Percentiles rank a stretch among this genome's conserved stretches.
Evolutionary conservation across 2,888 invertebrate genomes (phyloP).

Genomic region (Hypomecis punctinalis): DNA sequence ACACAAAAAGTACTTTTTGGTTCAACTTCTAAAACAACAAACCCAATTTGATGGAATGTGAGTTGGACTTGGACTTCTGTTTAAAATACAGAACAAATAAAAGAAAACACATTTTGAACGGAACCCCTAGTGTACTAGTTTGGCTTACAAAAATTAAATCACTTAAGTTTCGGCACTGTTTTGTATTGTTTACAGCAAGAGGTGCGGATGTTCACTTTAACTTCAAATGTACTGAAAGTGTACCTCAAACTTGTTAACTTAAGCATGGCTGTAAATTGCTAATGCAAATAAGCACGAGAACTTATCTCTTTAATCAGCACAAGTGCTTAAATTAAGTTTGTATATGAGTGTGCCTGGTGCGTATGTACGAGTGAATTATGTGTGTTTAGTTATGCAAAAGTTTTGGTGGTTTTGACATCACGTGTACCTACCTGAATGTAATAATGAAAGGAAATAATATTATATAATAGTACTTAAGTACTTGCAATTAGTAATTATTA

Average conservation of each 20-base stretch:
- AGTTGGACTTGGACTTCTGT: too few relatives aligned
- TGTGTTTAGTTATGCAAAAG: constrained; percentile 7
- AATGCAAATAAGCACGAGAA: constrained; percentile 52
- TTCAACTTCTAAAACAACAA: too few relatives aligned
- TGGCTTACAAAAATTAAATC: too few relatives aligned
- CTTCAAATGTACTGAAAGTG: constrained; percentile 39
- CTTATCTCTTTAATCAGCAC: constrained; percentile 48
- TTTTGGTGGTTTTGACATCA: background rate
- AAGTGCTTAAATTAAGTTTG: constrained; percentile 32
- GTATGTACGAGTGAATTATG: constrained; percentile 34
- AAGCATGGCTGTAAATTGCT: constrained; percentile 51
- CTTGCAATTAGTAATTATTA: too few relatives aligned
- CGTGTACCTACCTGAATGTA: too few relatives aligned
- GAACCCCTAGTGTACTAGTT: too few relatives aligned
- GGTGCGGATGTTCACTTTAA: constrained; percentile 36
- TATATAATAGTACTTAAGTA: too few relatives aligned
- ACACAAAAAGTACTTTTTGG: too few relatives aligned
- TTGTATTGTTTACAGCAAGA: constrained; percentile 4
- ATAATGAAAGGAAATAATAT: too few relatives aligned
- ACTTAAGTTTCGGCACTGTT: constrained; percentile 10
- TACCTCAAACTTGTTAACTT: constrained; percentile 47
- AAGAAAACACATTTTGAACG: too few relatives aligned
- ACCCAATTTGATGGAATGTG: too few relatives aligned
- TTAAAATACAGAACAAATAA: too few relatives aligned
- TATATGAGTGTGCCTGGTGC: constrained; percentile 11